Evolutionary conservation across 2,113 vertebrate species (phyloP).

Genomic region (Otis tarda): DNA sequence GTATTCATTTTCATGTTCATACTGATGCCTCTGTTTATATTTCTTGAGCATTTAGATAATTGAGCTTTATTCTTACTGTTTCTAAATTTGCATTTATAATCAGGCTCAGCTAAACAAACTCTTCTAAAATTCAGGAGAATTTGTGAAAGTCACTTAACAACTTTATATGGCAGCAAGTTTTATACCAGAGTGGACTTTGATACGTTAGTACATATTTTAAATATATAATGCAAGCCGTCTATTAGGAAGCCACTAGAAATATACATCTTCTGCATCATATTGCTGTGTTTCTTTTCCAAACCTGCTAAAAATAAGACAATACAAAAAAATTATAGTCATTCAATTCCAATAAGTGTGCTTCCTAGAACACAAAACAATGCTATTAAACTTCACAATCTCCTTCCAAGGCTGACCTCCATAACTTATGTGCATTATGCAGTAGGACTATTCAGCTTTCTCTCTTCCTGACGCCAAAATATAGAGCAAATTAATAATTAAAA

Average conservation of each 20-base stretch:
- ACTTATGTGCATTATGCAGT: not conserved
- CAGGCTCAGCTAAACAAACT: not conserved
- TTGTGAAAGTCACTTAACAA: not conserved
- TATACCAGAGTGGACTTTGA: not conserved
- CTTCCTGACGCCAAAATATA: not conserved
- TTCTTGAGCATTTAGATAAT: not conserved
- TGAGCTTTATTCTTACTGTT: not conserved
- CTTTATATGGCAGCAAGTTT: not conserved
- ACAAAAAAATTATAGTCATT: not conserved
- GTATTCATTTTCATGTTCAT: not conserved
- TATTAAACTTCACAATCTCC: not conserved
- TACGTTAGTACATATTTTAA: not conserved
- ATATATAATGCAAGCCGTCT: not conserved
- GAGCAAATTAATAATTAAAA: slow-evolving; percentile 4
- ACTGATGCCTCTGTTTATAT: not conserved
- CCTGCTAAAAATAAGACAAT: not conserved
- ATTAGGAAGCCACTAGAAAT: not conserved
- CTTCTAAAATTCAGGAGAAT: not conserved
- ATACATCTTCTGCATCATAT: not conserved
- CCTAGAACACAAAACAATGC: not conserved
- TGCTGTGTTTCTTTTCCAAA: not conserved
- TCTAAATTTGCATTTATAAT: not conserved
- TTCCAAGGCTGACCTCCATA: not conserved
- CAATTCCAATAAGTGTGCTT: not conserved
- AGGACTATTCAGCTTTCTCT: not conserved